phyloP scores from a whole-genome alignment of 2,888 invertebrate species.

The Phalangium opilio region DNA sequence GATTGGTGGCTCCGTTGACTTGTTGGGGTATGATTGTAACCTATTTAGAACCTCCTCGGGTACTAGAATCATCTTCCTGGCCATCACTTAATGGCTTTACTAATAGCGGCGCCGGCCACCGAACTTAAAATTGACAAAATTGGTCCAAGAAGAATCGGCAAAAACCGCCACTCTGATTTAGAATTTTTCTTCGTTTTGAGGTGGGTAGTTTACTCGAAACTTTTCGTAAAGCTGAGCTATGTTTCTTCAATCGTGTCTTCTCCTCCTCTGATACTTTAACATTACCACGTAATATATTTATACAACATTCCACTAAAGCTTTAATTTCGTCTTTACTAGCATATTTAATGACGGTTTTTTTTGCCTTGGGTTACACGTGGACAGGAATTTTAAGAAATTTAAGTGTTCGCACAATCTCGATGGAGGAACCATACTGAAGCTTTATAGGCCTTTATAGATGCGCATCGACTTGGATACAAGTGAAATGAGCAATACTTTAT shows the following conservation, averaged over 20 bases:
- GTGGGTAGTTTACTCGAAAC: background rate
- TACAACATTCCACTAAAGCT: background rate
- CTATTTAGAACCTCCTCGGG: background rate
- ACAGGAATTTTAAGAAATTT: too few relatives aligned
- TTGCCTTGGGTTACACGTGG: too few relatives aligned
- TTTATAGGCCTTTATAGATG: too few relatives aligned
- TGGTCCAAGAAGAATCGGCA: background rate
- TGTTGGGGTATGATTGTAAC: too few relatives aligned
- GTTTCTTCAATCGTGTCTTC: background rate
- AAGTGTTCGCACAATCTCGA: too few relatives aligned
- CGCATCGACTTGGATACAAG: too few relatives aligned
- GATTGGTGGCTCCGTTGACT: too few relatives aligned
- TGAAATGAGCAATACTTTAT: too few relatives aligned
- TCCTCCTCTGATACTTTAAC: background rate
- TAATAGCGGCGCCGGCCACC: background rate
- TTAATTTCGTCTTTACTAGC: background rate
- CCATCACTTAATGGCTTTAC: background rate
- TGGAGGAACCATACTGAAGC: too few relatives aligned
- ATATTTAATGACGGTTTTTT: too few relatives aligned
- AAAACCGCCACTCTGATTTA: background rate
- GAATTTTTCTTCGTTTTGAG: background rate
- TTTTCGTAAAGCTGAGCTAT: background rate
- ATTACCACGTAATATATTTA: background rate
- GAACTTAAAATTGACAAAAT: background rate
- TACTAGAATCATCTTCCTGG: background rate